A percentile compares a stretch with the other conserved stretches of the same genome.
These are phyloP conservation scores for Littorina saxatilis DNA, from an alignment of 1,140 invertebrate genomes.

Conservation along the genomic window DNA sequence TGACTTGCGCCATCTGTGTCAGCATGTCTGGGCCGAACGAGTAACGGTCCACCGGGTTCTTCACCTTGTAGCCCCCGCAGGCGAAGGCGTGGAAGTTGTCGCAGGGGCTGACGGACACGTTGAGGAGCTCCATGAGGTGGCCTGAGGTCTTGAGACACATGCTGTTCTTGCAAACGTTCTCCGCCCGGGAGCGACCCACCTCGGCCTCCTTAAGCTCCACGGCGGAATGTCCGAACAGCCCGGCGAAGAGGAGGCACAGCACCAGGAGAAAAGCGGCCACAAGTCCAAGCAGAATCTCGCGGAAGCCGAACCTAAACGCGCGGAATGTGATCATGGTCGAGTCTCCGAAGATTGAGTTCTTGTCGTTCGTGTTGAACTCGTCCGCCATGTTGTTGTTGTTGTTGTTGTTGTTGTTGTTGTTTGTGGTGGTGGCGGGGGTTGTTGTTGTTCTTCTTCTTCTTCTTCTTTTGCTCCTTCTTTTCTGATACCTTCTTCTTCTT, in stretches of 20 bases:
- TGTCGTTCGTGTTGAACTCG: conserved; percentile 46
- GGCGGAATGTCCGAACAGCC: conserved; percentile 35
- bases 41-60: conserved; percentile 51
- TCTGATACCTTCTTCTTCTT: no score
- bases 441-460: no score
- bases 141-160: conserved; percentile 61
- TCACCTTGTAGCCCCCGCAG: conserved; percentile 73
- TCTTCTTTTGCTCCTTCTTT: no score
- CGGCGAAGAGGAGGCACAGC: conserved; percentile 39
- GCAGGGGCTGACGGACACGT: conserved; percentile 77
- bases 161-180: conserved; percentile 27
- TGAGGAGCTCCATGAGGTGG: conserved; percentile 69
- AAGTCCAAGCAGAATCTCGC: conserved; percentile 36
- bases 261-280: conserved; percentile 19
- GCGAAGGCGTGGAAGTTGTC: conserved; percentile 79
- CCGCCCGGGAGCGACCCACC: background rate
- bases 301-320: conserved; percentile 20
- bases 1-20: conserved; percentile 57
- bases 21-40: conserved; percentile 49
- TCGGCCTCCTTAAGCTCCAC: background rate
- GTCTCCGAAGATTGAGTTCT: conserved; percentile 32
- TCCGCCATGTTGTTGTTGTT: conserved; percentile 42
- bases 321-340: conserved; percentile 32
- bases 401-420: no score
- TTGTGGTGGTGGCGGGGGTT: no score